Evolutionary conservation across 1,140 invertebrate genomes (phyloP).

Genomic region (Aleiodes sp.): DNA sequence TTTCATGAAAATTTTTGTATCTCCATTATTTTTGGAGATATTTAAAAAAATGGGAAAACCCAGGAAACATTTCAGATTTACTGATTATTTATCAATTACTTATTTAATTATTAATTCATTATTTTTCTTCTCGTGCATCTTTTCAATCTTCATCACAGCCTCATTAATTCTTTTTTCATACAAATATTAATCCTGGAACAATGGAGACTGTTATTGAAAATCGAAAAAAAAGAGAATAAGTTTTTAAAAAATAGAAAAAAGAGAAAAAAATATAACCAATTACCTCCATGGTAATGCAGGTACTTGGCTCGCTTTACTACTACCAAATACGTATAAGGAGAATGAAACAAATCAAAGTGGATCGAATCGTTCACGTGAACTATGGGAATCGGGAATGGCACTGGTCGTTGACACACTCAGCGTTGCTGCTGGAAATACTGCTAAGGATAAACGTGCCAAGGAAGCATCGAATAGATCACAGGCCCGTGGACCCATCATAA

Average conservation of each 20-base stretch:
- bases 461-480: constrained; percentile 74
- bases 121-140: neutral
- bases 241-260: neutral
- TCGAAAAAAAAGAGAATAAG: neutral
- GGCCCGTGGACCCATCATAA: constrained; percentile 52
- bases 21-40: too few relatives aligned
- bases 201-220: too few relatives aligned
- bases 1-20: too few relatives aligned
- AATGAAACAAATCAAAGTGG: constrained; percentile 54
- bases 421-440: constrained; percentile 82
- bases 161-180: too few relatives aligned
- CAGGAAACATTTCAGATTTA: too few relatives aligned
- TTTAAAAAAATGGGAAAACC: too few relatives aligned
- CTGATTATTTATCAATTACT: too few relatives aligned
- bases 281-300: constrained; percentile 43
- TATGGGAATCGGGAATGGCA: constrained; percentile 65
- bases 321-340: constrained; percentile 56
- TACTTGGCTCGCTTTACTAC: constrained; percentile 56
- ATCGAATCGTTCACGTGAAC: constrained; percentile 54
- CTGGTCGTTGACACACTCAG: constrained; percentile 72
- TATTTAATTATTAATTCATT: too few relatives aligned
- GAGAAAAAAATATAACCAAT: constrained; percentile 20
- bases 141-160: too few relatives aligned
- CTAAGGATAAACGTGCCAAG: constrained; percentile 84
- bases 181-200: too few relatives aligned